Percentiles rank a stretch among this genome's conserved stretches.
Conservation (phyloP, 1,140 invertebrate species). For the Orius insidiosus region DNA sequence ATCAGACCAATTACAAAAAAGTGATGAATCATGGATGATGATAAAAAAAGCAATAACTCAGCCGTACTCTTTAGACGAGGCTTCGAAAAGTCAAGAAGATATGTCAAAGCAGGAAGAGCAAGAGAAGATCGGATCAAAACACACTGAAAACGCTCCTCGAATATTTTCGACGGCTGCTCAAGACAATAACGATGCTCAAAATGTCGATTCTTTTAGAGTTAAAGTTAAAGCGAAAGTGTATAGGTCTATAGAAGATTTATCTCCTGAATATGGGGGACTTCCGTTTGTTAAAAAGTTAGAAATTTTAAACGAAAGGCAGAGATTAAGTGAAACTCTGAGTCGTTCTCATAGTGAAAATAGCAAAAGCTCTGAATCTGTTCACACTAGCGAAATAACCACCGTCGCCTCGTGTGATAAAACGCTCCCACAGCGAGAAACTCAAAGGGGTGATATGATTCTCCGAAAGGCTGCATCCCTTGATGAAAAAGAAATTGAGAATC, state of each 20-base stretch:
- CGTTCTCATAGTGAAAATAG: not conserved
- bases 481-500: too few species aligned
- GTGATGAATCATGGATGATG: constrained; percentile 10
- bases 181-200: constrained; percentile 16
- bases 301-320: constrained; percentile 72
- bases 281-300: constrained; percentile 77
- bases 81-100: not conserved
- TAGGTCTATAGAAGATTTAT: constrained; percentile 64
- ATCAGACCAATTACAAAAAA: not conserved
- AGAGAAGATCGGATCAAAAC: not conserved
- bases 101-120: not conserved
- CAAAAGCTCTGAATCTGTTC: not conserved
- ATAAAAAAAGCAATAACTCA: constrained; percentile 9
- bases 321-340: constrained; percentile 41
- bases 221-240: constrained; percentile 28
- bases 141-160: not conserved
- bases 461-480: too few species aligned
- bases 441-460: too few species aligned
- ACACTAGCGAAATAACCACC: not conserved
- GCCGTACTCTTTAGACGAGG: constrained; percentile 1
- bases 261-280: constrained; percentile 70
- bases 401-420: not conserved
- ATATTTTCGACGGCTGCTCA: constrained; percentile 6
- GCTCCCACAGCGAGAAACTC: constrained; percentile 9
- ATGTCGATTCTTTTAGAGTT: not conserved